Conservation (phyloP, 2,888 invertebrate genomes). For the Patella pellucida region DNA sequence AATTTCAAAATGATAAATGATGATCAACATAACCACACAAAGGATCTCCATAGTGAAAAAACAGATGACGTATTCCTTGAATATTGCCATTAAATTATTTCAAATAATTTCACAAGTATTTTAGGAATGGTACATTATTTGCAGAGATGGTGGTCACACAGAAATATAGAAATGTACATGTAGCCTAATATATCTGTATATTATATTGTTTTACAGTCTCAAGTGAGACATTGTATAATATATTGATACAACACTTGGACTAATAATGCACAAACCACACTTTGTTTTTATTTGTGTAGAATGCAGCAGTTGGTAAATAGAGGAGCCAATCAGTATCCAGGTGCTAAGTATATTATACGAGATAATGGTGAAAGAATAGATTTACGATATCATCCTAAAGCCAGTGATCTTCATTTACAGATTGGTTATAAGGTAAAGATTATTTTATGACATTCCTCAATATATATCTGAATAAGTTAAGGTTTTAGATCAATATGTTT, state of each 20-base stretch:
- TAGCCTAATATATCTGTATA: background rate
- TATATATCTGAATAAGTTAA: no score
- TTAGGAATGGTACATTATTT: no score
- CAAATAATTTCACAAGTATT: no score
- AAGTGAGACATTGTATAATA: no score
- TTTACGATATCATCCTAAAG: conserved; percentile 96
- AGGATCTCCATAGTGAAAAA: no score
- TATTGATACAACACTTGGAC: background rate
- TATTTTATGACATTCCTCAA: no score
- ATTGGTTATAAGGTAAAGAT: conserved; percentile 68
- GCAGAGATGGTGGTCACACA: background rate
- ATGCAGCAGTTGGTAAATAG: conserved; percentile 93
- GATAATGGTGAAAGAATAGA: conserved; percentile 99
- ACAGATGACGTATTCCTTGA: no score
- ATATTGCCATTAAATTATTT: no score
- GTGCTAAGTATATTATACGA: conserved; percentile 98
- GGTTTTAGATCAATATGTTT: no score
- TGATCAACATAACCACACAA: no score
- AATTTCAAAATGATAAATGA: no score
- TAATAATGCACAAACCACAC: background rate
- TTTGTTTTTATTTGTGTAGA: conserved; percentile 64
- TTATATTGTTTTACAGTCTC: no score
- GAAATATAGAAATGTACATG: background rate
- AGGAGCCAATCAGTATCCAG: conserved; percentile 98
- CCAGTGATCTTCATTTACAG: conserved; percentile 71